Percentiles rank a stretch among this genome's conserved stretches.
phyloP scores from a whole-genome alignment of 2,888 invertebrate species.

The Cerceris ruficornis region DNA sequence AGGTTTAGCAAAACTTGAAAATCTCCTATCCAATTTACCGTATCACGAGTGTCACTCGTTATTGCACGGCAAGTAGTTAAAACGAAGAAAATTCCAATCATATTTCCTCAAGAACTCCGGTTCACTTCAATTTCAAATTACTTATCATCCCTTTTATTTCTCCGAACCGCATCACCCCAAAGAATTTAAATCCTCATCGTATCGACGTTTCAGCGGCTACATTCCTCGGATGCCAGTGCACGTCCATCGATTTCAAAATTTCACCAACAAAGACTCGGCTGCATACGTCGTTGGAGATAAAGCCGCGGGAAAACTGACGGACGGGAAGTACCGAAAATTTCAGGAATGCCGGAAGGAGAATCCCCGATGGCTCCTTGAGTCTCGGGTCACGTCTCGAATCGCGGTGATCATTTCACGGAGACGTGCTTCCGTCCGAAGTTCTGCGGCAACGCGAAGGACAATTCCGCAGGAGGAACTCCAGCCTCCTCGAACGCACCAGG shows the following conservation, averaged over 20 bases:
- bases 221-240: neutral
- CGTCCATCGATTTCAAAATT: neutral
- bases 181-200: no score
- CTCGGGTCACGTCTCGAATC: slow-evolving; percentile 67
- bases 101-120: no score
- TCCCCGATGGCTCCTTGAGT: slow-evolving; percentile 28
- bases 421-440: slow-evolving; percentile 56
- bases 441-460: slow-evolving; percentile 39
- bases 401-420: slow-evolving; percentile 65
- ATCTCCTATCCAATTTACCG: no score
- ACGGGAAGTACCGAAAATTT: slow-evolving; percentile 55
- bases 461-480: slow-evolving; percentile 48
- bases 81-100: no score
- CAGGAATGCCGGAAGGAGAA: slow-evolving; percentile 35
- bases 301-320: slow-evolving; percentile 38
- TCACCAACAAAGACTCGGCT: neutral
- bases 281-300: slow-evolving; percentile 21
- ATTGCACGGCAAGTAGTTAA: no score
- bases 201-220: no score
- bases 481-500: slow-evolving; percentile 29
- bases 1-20: no score
- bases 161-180: no score
- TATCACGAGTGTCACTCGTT: no score
- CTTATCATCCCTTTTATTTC: no score
- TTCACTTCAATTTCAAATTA: no score